Base-by-base conservation (phyloP, 2,113 vertebrate species). In the Gambusia holbrooki region DNA sequence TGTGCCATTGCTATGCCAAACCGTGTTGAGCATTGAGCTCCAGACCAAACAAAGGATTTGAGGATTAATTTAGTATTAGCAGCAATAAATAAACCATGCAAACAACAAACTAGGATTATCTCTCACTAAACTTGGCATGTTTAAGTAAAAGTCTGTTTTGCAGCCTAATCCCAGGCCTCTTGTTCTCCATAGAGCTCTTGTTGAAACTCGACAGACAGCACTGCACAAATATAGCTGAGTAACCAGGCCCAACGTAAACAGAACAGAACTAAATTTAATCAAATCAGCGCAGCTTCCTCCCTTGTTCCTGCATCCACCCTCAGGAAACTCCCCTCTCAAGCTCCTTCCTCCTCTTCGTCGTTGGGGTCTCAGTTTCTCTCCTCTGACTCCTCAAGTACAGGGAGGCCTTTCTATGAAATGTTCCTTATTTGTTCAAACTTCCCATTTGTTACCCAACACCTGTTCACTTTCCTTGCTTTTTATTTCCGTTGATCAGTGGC, bases 211-310 rank as follows among this genome's bases (percentile, higher is more conserved):
- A 81, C 89, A 90, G 86, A 87, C 84, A 78, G 82, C 73, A 33
- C 82, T 83, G 87, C 84, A 84, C 86, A 89, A 91, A 92, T 90
- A 91, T 87, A 92, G 90, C 90, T 80, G 88, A 86, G 86, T 84
- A 88, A 87, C 87, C 77, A 86, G 86, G 90, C 87, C 84, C 79
- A 83, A 83, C 87, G 90, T 87, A 92, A 92, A 91, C 86, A 90
- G 86, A 89, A 89, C 87, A 89, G 88, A 86, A 87, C 73, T 88
- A 83, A 89, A 83, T 90, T 91, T 89, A 90, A 92, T 91, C 88
- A 91, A 92, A 90, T 89, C 91, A 90, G 90, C 90, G 87, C 86
- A 80, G 83, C 87, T 71, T 84, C 88, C 83, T 88, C 84, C 66
- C 40, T 63, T 90, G 91, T 90, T 89, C 88, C 83, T 83, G 88